Base-by-base conservation (phyloP, 2,113 vertebrate species). In the Polypterus senegalus region DNA sequence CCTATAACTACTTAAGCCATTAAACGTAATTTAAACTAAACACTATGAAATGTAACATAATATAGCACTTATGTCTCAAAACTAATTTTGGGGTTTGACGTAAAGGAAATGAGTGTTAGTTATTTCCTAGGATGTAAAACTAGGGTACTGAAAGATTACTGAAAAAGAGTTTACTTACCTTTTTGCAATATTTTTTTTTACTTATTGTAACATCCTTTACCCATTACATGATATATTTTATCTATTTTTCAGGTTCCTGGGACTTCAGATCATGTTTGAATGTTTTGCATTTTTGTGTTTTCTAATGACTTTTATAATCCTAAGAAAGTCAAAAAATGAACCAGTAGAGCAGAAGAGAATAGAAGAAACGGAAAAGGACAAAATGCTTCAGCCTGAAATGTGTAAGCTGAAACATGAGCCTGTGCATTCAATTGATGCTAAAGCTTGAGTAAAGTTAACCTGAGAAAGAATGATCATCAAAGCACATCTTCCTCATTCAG, bases 221-320 rank as follows among this genome's bases (percentile, higher is more conserved):
- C 8, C 48, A 3, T 4, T 51, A 3, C 9, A 11, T 27, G 51
- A 0, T 0, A 0, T 59, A 5, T 60, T 54, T n/a, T 3, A 62
- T 11, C 63, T 47, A 46, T 62, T 46, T 61, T 43, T 3, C 75
- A 92, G 91, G 73, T 92, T 79, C 6, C 69, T 92, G 0, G 91
- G 89, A 3, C 76, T 91, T 6, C 89, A 90, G 72, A 59, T 84
- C 4, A 77, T 90, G 74, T 92, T 89, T 27, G 73, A 89, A 65
- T 69, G 69, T 0, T 77, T 83, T 0, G 71, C 77, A 0, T 75
- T 91, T 51, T 59, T 80, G 47, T 88, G 83, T 65, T 90, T 88
- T 0, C 48, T 70, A 60, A 68, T 79, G 0, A 75, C 86, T 54
- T 78, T 78, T 0, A 1, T 73, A 46, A 68, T 91, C 5, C 73